Evolutionary conservation across 2,797 vertebrate species (phyloP).

Genomic region (Cetoscarus ocellatus): DNA sequence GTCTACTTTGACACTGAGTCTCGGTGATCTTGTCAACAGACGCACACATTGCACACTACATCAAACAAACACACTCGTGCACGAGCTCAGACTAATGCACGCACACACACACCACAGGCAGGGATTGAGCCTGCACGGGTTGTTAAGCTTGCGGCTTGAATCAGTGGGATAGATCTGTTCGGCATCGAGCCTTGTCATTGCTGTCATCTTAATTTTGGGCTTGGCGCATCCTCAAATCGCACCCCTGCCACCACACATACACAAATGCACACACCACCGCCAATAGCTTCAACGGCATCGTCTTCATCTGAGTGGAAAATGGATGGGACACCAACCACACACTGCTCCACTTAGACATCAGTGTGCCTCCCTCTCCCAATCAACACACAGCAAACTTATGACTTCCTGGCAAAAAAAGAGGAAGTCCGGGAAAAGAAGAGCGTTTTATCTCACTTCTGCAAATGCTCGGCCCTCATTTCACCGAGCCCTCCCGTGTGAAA

Average conservation of each 20-base stretch:
- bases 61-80: conserved; percentile 41
- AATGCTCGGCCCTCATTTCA: conserved; percentile 70
- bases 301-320: conserved; percentile 61
- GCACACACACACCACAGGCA: conserved; percentile 20
- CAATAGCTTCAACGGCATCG: conserved; percentile 21
- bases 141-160: conserved; percentile 62
- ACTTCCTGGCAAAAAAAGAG: conserved; percentile 35
- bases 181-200: conserved; percentile 64
- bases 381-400: conserved; percentile 37
- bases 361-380: conserved; percentile 30
- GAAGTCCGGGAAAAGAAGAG: neutral
- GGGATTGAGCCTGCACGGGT: conserved; percentile 45
- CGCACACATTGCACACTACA: conserved; percentile 56
- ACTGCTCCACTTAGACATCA: conserved; percentile 19
- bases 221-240: conserved; percentile 43
- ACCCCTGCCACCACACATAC: conserved; percentile 3
- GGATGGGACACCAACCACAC: conserved; percentile 47
- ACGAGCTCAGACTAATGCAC: conserved; percentile 12
- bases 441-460: conserved; percentile 80
- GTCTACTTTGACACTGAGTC: conserved; percentile 70
- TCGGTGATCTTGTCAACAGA: conserved; percentile 68
- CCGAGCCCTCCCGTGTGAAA: conserved; percentile 74
- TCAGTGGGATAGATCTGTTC: conserved; percentile 67
- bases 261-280: neutral
- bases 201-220: conserved; percentile 76